These are phyloP conservation scores for Notamacropus eugenii DNA, from an alignment of 2,797 vertebrate genomes.

Conservation along the genomic window DNA sequence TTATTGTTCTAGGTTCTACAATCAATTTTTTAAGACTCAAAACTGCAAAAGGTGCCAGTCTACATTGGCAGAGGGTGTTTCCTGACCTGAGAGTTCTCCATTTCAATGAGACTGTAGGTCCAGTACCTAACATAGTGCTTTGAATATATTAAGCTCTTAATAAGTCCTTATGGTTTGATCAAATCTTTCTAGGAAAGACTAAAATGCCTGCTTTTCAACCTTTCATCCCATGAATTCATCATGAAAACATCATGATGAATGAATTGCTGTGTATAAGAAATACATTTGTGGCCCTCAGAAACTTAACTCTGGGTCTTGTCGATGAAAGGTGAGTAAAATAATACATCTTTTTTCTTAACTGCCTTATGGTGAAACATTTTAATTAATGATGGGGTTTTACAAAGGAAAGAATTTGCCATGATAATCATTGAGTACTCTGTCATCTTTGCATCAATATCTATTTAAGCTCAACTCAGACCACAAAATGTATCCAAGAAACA, in stretches of 20 bases:
- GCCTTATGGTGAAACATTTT: background rate
- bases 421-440: background rate
- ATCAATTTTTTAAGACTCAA: background rate
- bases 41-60: background rate
- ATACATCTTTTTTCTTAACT: background rate
- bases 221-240: background rate
- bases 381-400: background rate
- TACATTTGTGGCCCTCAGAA: background rate
- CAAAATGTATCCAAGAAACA: background rate
- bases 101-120: background rate
- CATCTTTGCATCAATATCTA: background rate
- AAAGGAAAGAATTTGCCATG: background rate
- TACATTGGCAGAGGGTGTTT: background rate
- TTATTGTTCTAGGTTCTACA: background rate
- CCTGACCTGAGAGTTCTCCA: background rate
- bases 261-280: background rate
- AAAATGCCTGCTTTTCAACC: background rate
- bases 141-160: background rate
- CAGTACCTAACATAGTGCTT: background rate
- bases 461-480: background rate
- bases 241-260: background rate
- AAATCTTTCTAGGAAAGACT: background rate
- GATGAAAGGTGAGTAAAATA: background rate
- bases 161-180: background rate
- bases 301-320: background rate